Percentiles rank a stretch among this genome's conserved stretches.
Conservation (phyloP, 2,113 vertebrate genomes). For the Crotalus horridus region DNA sequence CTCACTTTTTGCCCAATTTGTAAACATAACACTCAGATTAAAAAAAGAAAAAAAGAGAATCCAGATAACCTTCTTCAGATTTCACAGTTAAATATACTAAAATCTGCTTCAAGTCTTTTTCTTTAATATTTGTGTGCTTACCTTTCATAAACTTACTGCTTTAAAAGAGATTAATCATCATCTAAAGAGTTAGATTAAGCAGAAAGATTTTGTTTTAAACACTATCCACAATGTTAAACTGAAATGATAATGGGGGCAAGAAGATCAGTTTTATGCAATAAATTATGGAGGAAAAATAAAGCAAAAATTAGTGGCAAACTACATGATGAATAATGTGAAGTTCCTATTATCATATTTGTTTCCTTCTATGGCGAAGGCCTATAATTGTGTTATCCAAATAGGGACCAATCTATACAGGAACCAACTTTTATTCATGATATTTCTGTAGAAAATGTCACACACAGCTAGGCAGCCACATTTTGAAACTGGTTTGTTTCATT, state of each 20-base stretch:
- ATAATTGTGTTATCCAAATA: not conserved
- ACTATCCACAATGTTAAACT: not conserved
- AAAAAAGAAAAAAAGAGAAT: not conserved
- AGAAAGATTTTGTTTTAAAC: not conserved
- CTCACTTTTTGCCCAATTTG: not conserved
- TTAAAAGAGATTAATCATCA: constrained; percentile 9
- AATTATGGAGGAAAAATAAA: not conserved
- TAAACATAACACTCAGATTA: constrained; percentile 13
- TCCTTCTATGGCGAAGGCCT: not conserved
- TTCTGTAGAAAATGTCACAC: not conserved
- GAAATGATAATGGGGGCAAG: too few species aligned
- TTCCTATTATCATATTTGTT: not conserved
- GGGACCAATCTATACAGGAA: not conserved
- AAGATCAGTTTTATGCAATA: not conserved
- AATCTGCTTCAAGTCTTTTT: not conserved
- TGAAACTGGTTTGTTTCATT: not conserved
- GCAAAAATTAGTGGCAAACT: not conserved
- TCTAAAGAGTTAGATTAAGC: not conserved
- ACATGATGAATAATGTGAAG: not conserved
- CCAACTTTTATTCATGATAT: not conserved
- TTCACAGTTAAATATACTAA: constrained; percentile 36
- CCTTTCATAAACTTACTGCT: constrained; percentile 11
- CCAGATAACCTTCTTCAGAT: constrained; percentile 1
- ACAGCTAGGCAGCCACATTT: not conserved
- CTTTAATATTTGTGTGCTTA: constrained; percentile 17